These are phyloP conservation scores for Sesia bembeciformis DNA, from an alignment of 2,888 invertebrate genomes.

Conservation along the genomic window DNA sequence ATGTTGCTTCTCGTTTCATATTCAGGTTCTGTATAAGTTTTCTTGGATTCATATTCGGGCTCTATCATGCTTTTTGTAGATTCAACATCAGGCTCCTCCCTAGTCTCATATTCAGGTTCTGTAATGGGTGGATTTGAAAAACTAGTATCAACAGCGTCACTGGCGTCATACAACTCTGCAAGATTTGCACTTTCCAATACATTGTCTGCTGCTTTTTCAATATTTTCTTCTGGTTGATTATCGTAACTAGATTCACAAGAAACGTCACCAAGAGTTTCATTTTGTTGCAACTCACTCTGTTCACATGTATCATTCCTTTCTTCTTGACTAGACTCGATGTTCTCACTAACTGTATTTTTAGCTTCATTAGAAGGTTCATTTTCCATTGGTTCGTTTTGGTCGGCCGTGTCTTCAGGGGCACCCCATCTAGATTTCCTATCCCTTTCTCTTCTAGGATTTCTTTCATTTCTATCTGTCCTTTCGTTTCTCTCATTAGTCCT, in stretches of 20 bases:
- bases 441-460: slow-evolving; percentile 35
- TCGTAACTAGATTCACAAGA: background rate
- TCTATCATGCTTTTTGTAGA: slow-evolving; percentile 1
- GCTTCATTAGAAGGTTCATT: background rate
- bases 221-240: background rate
- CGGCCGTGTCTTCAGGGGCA: slow-evolving; percentile 5
- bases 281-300: background rate
- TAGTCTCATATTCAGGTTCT: background rate
- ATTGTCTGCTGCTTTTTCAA: background rate
- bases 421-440: slow-evolving; percentile 45
- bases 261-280: background rate
- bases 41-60: background rate
- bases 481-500: slow-evolving; percentile 5
- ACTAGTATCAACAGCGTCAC: slow-evolving; percentile 41
- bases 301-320: background rate
- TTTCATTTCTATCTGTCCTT: slow-evolving; percentile 5
- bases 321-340: background rate
- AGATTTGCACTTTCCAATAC: background rate
- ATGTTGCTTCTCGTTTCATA: slow-evolving; percentile 2
- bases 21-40: background rate
- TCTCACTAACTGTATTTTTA: background rate
- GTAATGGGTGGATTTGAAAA: slow-evolving; percentile 20
- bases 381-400: background rate
- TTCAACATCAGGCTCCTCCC: background rate
- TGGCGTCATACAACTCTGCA: slow-evolving; percentile 36